Conservation (phyloP, 2,888 invertebrate genomes). For the Aphodius granarius region DNA sequence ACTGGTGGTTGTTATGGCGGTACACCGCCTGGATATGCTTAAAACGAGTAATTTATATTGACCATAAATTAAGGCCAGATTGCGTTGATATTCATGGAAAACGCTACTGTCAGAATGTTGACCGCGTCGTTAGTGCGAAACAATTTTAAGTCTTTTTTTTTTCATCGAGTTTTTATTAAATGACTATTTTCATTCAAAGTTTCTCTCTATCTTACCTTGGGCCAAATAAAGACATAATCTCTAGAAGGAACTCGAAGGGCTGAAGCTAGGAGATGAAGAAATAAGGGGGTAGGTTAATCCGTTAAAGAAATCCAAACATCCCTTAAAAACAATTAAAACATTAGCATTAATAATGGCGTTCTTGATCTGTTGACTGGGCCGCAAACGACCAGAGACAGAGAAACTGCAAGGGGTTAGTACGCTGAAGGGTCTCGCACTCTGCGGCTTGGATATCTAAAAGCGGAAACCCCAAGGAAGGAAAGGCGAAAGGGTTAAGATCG, state of each 20-base stretch:
- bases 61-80: constrained; percentile 20
- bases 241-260: not conserved
- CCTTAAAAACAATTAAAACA: constrained; percentile 29
- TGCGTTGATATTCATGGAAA: not conserved
- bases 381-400: not conserved
- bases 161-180: no score
- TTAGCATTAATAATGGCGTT: constrained; percentile 27
- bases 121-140: no score
- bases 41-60: constrained; percentile 25
- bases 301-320: constrained; percentile 22
- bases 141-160: no score
- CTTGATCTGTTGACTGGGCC: constrained; percentile 29
- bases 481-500: constrained; percentile 51
- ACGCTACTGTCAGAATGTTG: not conserved
- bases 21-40: constrained; percentile 1
- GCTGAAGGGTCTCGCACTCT: constrained; percentile 11
- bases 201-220: not conserved
- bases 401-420: not conserved
- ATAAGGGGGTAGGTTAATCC: not conserved
- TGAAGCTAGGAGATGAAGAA: not conserved
- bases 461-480: constrained; percentile 26
- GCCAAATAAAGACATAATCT: not conserved
- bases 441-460: constrained; percentile 15
- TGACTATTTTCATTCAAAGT: no score
- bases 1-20: constrained; percentile 21